phyloP scores from a whole-genome alignment of 2,888 invertebrate genomes.

The Eubasilissa splendida region DNA sequence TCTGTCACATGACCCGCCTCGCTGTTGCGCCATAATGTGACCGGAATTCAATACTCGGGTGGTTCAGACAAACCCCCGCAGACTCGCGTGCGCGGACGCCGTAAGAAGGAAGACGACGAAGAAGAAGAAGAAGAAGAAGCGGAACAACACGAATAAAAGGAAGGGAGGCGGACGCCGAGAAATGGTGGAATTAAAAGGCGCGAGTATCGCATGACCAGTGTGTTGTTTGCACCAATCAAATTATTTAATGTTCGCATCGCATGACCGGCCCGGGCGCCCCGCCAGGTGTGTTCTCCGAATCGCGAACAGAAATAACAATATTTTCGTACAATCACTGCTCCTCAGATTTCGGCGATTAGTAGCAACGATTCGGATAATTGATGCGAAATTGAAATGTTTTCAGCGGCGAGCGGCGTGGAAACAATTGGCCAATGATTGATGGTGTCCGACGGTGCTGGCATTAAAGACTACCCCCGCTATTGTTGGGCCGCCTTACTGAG shows the following conservation, averaged over 20 bases:
- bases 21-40: background rate
- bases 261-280: background rate
- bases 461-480: too few relatives aligned
- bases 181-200: conserved; percentile 11
- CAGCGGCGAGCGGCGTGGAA: too few relatives aligned
- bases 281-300: background rate
- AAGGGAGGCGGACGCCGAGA: background rate
- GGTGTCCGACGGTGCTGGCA: too few relatives aligned
- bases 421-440: too few relatives aligned
- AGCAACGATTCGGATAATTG: too few relatives aligned
- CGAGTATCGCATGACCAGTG: conserved; percentile 28
- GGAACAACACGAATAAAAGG: background rate
- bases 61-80: background rate
- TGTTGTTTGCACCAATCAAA: conserved; percentile 27
- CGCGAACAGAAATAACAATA: too few relatives aligned
- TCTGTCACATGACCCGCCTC: background rate
- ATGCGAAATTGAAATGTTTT: too few relatives aligned
- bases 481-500: too few relatives aligned
- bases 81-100: conserved; percentile 25
- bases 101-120: conserved; percentile 5
- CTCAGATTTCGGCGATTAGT: too few relatives aligned
- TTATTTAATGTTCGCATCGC: conserved; percentile 28
- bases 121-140: conserved; percentile 7
- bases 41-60: background rate
- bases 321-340: too few relatives aligned